Evolutionary conservation across 2,888 invertebrate genomes (phyloP), one percentile per base, ranked within the genome.

Genomic region (Cantharis nigra): DNA sequence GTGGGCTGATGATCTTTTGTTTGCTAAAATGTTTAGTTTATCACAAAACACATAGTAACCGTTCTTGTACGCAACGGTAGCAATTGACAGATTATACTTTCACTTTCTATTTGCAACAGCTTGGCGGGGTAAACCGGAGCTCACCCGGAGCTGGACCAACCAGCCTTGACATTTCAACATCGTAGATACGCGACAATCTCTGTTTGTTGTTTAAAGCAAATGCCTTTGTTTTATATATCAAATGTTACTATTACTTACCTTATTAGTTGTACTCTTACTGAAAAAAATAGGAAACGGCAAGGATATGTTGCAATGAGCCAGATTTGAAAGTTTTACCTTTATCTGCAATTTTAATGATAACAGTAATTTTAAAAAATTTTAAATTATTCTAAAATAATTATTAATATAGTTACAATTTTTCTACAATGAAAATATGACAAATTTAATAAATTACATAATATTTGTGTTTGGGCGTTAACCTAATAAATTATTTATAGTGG

Each of bases 91-190:
- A 74, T 78, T 76, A 76, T 71, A 84, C 85, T 85, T 85, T 85
- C 85, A 85, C 85, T 85, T 75, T 82, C 81, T 79, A 76, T 75
- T 72, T 67, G 72, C 74, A 70, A 76, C 70, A 76, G 75, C 71
- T 73, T 81, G 80, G 82, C 79, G 81, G 83, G 82, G 81, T 82
- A 80, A 85, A 84, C 86, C 85, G 81, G 81, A 82, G 82, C 81
- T 81, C 73, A 80, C 76, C 81, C 80, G 85, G 85, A 85, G 85
- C 84, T 83, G 83, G 83, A 83, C 83, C 83, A 82, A 83, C 81
- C 83, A 84, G 84, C 86, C 86, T 86, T 86, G 86, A 86, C 86
- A 86, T 86, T 86, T 86, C 84, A 80, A 78, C 80, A 82, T 83
- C 84, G 84, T 83, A 76, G 83, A 83, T 83, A 83, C 82, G 84